Base-by-base conservation (phyloP, 2,797 vertebrate genomes). In the Centropyge bicolor region DNA sequence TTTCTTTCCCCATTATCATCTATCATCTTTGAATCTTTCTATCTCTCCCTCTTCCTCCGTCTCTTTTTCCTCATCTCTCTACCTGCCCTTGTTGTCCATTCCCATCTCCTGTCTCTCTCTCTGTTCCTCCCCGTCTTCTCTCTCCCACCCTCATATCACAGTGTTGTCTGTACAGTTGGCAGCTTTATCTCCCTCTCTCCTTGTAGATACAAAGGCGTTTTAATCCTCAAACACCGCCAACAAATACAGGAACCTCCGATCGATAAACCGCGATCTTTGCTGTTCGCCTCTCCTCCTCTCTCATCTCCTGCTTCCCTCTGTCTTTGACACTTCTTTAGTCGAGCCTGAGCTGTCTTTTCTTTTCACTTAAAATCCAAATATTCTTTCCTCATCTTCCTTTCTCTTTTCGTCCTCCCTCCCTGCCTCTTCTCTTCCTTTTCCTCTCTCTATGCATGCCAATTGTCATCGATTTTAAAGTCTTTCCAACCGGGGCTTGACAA, bases 161-260 rank as follows among this genome's bases (percentile, higher is more conserved):
- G 43, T 55, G 59, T 24, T 74, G 75, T 81, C 71, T 70, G 38
- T 48, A 72, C 55, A 74, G 75, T 45, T 80, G 78, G 40, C 73
- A 87, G 77, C 67, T 83, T 72, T 75, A 72, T 73, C 68, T 73
- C 54, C 35, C 36, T 45, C 52, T 73, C 45, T 65, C 22, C 45
- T 82, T 75, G 78, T 65, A 73, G 52, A 76, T 73, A 84, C 72
- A 81, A 84, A 82, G 38, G 27, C 5, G 0, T 57, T 83, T 83
- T 76, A 86, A 86, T 85, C 74, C 70, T 83, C 64, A 82, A 76
- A 68, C 74, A 70, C 45, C 49, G 35, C 71, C 65, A 72, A 81
- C 60, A 84, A 78, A 85, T 81, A 60, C 46, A 70, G 61, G 31
- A 84, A 74, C 43, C 27, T 81, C 55, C 12, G 4, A 77, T 86